These are phyloP conservation scores for Oscheius sp. DNA, from an alignment of 1,140 invertebrate genomes.

Conservation along the genomic window DNA sequence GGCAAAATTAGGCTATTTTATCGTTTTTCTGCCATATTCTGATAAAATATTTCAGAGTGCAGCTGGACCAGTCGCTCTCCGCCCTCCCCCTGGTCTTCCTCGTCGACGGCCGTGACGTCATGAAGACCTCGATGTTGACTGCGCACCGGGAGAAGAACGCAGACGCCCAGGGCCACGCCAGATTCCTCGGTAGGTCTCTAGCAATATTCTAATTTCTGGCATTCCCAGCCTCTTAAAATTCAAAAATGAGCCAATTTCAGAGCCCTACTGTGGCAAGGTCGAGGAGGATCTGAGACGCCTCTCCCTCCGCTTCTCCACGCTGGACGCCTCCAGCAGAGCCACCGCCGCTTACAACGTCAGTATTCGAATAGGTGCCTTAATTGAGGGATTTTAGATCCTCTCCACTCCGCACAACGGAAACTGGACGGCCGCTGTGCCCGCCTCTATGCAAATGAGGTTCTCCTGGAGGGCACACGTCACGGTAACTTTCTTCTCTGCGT, in stretches of 20 bases:
- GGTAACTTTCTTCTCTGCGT: background rate
- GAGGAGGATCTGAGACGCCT: background rate
- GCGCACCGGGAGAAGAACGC: background rate
- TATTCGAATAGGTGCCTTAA: background rate
- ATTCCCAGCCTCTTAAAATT: background rate
- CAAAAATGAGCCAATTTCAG: constrained; percentile 1
- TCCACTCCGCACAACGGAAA: background rate
- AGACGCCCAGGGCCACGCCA: background rate
- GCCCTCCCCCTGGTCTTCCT: too few relatives aligned
- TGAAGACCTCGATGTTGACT: too few relatives aligned
- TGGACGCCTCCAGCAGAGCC: background rate
- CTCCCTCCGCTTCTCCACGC: background rate
- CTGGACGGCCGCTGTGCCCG: background rate
- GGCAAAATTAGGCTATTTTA: too few relatives aligned
- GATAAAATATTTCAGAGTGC: too few relatives aligned
- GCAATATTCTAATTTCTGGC: background rate
- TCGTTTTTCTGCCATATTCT: too few relatives aligned
- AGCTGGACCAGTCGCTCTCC: too few relatives aligned
- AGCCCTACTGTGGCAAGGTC: too few relatives aligned
- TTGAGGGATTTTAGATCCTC: background rate
- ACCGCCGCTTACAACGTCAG: constrained; percentile 5
- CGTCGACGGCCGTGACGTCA: too few relatives aligned
- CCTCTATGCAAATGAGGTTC: constrained; percentile 5
- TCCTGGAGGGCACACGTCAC: background rate
- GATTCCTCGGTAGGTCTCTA: constrained; percentile 12